A percentile compares a stretch with the other conserved stretches of the same genome.
These are phyloP conservation scores for Monoplex corrugatus DNA, from an alignment of 2,888 invertebrate species.

Conservation along the genomic window DNA sequence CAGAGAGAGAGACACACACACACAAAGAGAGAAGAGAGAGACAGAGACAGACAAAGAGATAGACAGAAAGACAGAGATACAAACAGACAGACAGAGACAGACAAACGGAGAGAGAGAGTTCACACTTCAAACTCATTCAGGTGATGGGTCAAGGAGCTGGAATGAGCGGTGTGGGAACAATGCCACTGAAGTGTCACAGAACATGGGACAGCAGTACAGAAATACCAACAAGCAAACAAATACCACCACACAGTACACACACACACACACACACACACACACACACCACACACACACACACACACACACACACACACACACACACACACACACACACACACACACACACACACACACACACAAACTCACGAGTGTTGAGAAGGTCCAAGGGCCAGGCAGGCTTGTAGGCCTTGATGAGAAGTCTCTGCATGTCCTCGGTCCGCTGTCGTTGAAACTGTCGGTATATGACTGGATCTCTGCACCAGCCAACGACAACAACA, in stretches of 20 bases:
- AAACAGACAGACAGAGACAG: background rate
- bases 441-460: slow-evolving; percentile 64
- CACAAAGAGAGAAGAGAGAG: background rate
- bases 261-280: no score
- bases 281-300: background rate
- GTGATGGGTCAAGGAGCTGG: no score
- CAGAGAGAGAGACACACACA: background rate
- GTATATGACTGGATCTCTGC: background rate
- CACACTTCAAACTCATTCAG: no score
- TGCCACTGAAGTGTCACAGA: no score
- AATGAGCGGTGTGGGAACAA: no score
- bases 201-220: no score
- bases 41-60: background rate
- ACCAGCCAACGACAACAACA: background rate
- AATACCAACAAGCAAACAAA: no score
- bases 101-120: background rate
- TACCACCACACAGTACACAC: no score
- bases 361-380: background rate
- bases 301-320: background rate
- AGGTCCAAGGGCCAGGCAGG: slow-evolving; percentile 52
- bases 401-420: slow-evolving; percentile 66
- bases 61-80: background rate
- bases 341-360: background rate
- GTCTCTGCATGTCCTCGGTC: slow-evolving; percentile 65
- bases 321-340: background rate